Conservation (phyloP, 2,113 vertebrate genomes). For the Merops nubicus region DNA sequence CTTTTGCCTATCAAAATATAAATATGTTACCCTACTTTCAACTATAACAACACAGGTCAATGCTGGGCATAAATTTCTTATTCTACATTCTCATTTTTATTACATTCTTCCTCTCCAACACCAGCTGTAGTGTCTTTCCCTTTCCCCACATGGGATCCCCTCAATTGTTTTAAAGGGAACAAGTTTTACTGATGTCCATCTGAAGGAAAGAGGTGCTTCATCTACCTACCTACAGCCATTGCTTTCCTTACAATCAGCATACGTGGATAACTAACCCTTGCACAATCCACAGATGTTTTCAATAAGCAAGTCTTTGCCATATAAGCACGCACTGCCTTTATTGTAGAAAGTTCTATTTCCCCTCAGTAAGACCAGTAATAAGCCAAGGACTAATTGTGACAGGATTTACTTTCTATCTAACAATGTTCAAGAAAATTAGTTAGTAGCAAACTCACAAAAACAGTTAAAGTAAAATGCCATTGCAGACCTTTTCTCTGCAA, state of each 20-base stretch:
- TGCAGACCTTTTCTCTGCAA: background rate
- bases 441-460: background rate
- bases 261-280: background rate
- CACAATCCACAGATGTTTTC: background rate
- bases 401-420: background rate
- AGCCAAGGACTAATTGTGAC: background rate
- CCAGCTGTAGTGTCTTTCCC: background rate
- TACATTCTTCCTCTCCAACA: background rate
- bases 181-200: background rate
- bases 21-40: background rate
- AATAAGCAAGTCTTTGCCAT: background rate
- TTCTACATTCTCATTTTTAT: background rate
- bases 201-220: background rate
- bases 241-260: background rate
- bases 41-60: background rate
- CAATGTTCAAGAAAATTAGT: background rate
- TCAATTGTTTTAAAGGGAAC: background rate
- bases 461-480: background rate
- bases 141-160: fast-evolving
- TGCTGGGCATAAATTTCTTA: background rate
- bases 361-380: background rate
- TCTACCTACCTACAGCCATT: background rate
- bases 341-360: background rate
- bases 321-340: background rate
- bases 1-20: background rate